phyloP scores from a whole-genome alignment of 2,113 vertebrate genomes.

The Corynorhinus townsendii region DNA sequence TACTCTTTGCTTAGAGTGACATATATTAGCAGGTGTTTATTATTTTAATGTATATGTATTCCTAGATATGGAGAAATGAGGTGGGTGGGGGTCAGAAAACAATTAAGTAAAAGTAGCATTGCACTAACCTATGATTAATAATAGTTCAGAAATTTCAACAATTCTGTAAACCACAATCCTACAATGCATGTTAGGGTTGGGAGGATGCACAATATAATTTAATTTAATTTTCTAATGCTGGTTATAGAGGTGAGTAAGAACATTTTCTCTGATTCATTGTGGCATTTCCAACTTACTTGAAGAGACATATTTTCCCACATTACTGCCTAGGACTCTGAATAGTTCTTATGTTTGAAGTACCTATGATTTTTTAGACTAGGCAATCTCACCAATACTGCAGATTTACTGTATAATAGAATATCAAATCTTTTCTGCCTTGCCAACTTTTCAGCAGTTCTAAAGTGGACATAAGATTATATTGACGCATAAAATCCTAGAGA shows the following conservation, averaged over 20 bases:
- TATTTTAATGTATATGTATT: neutral
- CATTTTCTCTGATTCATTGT: neutral
- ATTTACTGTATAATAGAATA: constrained; percentile 6
- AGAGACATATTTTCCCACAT: neutral
- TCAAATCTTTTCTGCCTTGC: neutral
- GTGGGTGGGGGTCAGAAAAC: neutral
- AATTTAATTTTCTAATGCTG: neutral
- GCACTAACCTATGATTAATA: neutral
- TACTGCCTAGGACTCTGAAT: neutral
- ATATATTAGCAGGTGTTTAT: neutral
- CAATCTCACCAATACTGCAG: constrained; percentile 1
- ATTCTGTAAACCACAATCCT: neutral
- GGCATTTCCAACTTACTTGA: neutral
- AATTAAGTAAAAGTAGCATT: neutral
- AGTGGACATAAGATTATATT: neutral
- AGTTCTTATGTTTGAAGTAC: neutral
- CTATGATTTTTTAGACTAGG: neutral
- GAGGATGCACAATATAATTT: neutral
- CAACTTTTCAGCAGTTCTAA: neutral
- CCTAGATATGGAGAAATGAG: neutral
- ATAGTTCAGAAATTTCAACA: neutral
- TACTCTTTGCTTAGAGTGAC: neutral
- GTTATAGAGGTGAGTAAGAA: neutral
- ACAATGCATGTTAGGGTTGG: neutral
- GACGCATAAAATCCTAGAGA: neutral